Evolutionary conservation across 2,797 vertebrate genomes (phyloP), one percentile per base, ranked within the genome.

Genomic region (Falco biarmicus): DNA sequence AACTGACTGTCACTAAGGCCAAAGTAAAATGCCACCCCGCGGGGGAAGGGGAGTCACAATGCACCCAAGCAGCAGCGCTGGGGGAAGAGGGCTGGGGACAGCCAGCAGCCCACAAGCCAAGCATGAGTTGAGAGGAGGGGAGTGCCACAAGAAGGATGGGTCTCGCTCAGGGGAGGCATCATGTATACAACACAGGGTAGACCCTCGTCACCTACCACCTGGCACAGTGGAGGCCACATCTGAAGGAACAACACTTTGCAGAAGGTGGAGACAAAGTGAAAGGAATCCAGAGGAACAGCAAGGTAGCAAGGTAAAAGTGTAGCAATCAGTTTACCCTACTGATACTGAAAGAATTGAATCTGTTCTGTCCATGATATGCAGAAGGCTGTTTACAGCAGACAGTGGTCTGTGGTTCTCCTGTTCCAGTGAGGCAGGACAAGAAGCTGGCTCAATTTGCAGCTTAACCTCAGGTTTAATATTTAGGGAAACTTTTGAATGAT

Each of bases 171-270:
- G 5, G 5, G 13, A 16, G 15, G 8, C 26, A 65, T 39, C 6
- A 2, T 2, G 4, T 41, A 10, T 25, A 5, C 0, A 3, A 53
- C 47, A 20, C 29, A 39, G 32, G 5, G 31, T n/a, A 12, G 22
- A 24, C 9, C 1, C 1, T 12, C 50, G 22, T 47, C 57, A n/a
- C 60, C 41, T 82, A 17, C 28, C 41, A 43, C 50, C 11, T 8
- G 24, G 17, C 53, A 73, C 37, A 50, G 47, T 0, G 1, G 29
- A 71, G 50, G 45, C 37, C 56, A 37, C 20, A 39, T 65, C 25
- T 45, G 37, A 54, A 83, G 32, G 24, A 94, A 66, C 0, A 0
- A n/a, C 25, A 26, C 9, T 70, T 85, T 14, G 25, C 6, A 1
- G 60, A 84, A 71, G 31, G 7, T 53, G 16, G 13, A 53, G 37